phyloP scores from a whole-genome alignment of 2,113 vertebrate genomes.

The Psophia crepitans region DNA sequence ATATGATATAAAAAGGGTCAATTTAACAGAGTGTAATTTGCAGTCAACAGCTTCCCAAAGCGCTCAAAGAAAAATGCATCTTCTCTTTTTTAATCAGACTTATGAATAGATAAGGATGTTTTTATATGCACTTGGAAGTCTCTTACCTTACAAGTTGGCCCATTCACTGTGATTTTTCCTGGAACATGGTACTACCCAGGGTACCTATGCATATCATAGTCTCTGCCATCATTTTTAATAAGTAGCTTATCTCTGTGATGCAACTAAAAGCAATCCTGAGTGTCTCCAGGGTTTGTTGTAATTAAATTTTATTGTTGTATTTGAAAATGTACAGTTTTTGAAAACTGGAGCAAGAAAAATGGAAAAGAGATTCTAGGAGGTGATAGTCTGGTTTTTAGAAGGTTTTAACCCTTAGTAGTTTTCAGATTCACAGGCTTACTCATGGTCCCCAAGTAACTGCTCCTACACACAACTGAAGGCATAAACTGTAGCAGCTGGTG shows the following conservation, averaged over 20 bases:
- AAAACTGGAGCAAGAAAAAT: constrained; percentile 14
- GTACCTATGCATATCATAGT: constrained; percentile 27
- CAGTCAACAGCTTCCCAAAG: not conserved
- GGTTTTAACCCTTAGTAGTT: constrained; percentile 26
- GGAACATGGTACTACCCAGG: not conserved
- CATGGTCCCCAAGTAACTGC: not conserved
- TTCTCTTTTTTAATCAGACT: constrained; percentile 1
- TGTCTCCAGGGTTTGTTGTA: constrained; percentile 46
- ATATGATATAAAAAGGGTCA: not conserved
- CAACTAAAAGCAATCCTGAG: constrained; percentile 42
- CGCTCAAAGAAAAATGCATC: not conserved
- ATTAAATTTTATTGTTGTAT: constrained; percentile 59
- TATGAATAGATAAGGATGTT: not conserved
- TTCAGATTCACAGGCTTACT: not conserved
- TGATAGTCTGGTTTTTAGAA: not conserved
- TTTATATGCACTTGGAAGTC: not conserved
- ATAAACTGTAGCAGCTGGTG: not conserved
- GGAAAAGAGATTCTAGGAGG: not conserved
- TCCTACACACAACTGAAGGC: not conserved
- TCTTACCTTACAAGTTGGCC: not conserved
- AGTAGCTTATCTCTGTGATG: constrained; percentile 45
- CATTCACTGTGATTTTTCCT: not conserved
- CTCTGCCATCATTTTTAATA: constrained; percentile 45
- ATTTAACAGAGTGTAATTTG: not conserved
- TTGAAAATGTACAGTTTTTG: constrained; percentile 40